Evolutionary conservation across 2,888 invertebrate species (phyloP), one percentile per base, ranked within the genome.

Genomic region (Drosophila merina): DNA sequence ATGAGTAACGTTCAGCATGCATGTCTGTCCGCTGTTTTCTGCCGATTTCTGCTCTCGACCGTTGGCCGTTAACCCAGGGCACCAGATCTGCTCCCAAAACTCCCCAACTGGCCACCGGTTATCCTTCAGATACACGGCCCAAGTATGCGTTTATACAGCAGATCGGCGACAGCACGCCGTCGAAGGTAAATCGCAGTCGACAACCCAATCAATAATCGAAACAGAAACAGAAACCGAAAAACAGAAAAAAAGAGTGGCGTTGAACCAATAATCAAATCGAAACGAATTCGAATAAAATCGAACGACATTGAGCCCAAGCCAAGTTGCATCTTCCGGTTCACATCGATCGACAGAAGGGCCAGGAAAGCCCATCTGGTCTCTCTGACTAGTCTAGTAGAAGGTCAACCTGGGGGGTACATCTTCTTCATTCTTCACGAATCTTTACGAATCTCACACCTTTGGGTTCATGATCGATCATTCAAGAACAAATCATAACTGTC

Each of bases 1-100:
- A 86, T 86, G 77, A 80, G 86, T 86, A 86, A 81, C 83, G 86
- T 86, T 84, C 79, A 79, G 81, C 86, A 86, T 86, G 80, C 80
- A 86, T 80, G 64, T 86, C 86, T 86, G 62, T 52, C n/a, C n/a
- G n/a, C n/a, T n/a, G n/a, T 40, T 42, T 44, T 30, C 25, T 30
- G 36, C 50, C 42, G 30, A 44, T 25, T 48, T 33, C 33, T 8
- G 3, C 12, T n/a, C 47, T 49, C 49, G 40, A 20, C 38, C 42
- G n/a, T 72, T 62, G 60, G 72, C 72, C 72, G 73, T 72, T 73
- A 73, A 72, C 72, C 72, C 69, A 69, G 63, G 54, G 57, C 56
- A 57, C 31, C 20, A 40, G 66, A 51, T 42, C 55, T 38, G 10
- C 51, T 12, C 49, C 44, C 49, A 20, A 49, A 36, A 36, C 26